Conservation (phyloP, 2,888 invertebrate species). For the Ariolimax columbianus region DNA sequence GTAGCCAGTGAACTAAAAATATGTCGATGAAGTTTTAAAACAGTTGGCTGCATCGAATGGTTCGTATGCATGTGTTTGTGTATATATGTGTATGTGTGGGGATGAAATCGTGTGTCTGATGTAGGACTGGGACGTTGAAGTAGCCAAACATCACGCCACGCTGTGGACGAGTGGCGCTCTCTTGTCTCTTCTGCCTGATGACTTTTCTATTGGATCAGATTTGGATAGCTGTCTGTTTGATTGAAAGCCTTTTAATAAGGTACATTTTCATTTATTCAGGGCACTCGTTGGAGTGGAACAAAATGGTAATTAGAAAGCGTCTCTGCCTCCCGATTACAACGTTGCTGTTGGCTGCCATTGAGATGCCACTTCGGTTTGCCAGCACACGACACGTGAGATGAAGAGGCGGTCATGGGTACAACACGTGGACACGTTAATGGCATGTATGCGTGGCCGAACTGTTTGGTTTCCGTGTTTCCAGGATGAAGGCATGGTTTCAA, state of each 20-base stretch:
- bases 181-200: conserved; percentile 18
- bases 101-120: background rate
- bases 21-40: too few species aligned
- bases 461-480: too few species aligned
- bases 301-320: conserved; percentile 30
- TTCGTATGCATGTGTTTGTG: too few species aligned
- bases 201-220: conserved; percentile 17
- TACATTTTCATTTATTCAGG: conserved; percentile 23
- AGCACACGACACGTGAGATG: background rate
- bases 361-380: conserved; percentile 5
- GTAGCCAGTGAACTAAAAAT: too few species aligned
- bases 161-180: background rate
- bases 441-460: background rate
- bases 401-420: background rate
- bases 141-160: background rate
- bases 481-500: too few species aligned
- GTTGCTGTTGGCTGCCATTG: conserved; percentile 13
- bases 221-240: conserved; percentile 11
- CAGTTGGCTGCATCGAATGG: too few species aligned
- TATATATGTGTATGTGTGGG: too few species aligned
- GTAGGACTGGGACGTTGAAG: background rate
- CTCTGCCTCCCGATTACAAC: background rate
- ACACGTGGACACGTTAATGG: background rate
- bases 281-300: background rate
- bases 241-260: conserved; percentile 26